Evolutionary conservation across 2,888 invertebrate species (phyloP), one percentile per base, ranked within the genome.

Genomic region (Tuberolachnus salignus): DNA sequence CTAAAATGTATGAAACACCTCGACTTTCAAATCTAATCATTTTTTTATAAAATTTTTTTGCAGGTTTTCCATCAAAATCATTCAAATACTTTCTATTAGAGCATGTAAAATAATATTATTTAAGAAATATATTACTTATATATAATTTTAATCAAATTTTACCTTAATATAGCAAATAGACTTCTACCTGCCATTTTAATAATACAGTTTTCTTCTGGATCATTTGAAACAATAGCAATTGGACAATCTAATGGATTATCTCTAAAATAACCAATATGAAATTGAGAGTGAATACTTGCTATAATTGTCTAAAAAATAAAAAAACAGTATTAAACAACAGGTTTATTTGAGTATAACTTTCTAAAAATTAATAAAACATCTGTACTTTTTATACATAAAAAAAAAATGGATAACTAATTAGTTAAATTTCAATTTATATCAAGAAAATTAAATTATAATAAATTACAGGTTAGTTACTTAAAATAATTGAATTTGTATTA

Each of bases 241-340:
- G 95, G 94, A 55, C 88, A 86, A 80, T 92, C 90, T 46, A 89
- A 87, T 0, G 94, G 93, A 81, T 90, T 89, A 87, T 97, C 97
- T 84, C 95, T 89, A 88, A 91, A 96, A 86, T 96, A 97, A 9
- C 97, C 97, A 84, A 94, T 90, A 85, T 97, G 97, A 82, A 91
- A 91, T 81, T 92, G 91, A 80, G 89, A 90, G 67, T 88, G 88
- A 84, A 91, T 90, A 26, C 89, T 89, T 85, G 90, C 91, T 70
- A 94, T 85, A 57, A 94, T 87, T 3, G 94, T 92, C 88, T 88
- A 80, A 13, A 75, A 81, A 72, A n/a, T n/a, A 81, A 71, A n/a
- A 81, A 26, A 66, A 23, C 14, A 23, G 49, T n/a, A n/a, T n/a
- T n/a, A n/a, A n/a, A n/a, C n/a, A n/a, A n/a, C n/a, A 63, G 42